phyloP scores from a whole-genome alignment of 2,797 vertebrate species.

The Nothura maculosa region DNA sequence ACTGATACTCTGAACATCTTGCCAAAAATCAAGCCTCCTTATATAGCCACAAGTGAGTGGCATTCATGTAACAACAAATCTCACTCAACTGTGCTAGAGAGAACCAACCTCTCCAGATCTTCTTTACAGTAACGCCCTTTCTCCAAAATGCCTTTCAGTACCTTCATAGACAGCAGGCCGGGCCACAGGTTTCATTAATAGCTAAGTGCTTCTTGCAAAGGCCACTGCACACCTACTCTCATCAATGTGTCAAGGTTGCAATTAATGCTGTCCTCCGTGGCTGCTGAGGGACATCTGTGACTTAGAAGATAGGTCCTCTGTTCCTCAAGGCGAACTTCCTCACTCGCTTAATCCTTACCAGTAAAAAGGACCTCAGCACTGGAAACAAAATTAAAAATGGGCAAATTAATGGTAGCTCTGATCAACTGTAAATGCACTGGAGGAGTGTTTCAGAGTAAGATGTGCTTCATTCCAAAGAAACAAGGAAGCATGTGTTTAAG shows the following conservation, averaged over 20 bases:
- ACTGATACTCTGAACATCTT: not conserved
- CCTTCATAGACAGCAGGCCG: not conserved
- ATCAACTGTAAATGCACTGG: not conserved
- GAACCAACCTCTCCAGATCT: rapidly evolving
- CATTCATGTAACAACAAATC: not conserved
- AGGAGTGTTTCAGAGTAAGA: not conserved
- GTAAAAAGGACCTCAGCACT: not conserved
- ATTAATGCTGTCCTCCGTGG: not conserved
- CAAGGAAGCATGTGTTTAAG: not conserved
- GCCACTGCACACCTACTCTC: not conserved
- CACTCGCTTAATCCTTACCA: not conserved
- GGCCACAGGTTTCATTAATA: conserved; percentile 3
- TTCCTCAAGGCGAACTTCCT: not conserved
- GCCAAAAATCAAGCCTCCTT: not conserved
- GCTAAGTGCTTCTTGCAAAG: not conserved
- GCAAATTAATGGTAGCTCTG: not conserved
- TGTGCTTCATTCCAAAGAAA: not conserved
- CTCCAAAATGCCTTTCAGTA: not conserved
- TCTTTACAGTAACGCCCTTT: not conserved
- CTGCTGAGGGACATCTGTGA: not conserved
- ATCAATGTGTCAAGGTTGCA: not conserved
- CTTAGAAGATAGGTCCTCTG: not conserved
- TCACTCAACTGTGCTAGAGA: not conserved
- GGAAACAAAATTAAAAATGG: not conserved
- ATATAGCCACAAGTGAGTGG: not conserved